A percentile compares a stretch with the other conserved stretches of the same genome.
Conservation (phyloP, 2,113 vertebrate species). For the Trachemys scripta region DNA sequence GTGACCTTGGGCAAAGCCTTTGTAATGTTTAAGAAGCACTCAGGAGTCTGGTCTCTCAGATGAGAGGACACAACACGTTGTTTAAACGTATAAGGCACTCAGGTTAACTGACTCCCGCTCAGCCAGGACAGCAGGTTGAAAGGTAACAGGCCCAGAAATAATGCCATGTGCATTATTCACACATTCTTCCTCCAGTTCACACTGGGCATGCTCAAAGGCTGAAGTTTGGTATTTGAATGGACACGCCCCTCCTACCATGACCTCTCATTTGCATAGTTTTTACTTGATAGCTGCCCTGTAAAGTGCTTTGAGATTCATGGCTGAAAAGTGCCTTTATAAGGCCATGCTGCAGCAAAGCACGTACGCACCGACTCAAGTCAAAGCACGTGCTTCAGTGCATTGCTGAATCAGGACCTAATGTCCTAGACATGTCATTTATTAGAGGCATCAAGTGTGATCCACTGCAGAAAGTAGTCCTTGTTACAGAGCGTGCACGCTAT, state of each 20-base stretch:
- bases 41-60: not conserved
- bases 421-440: not conserved
- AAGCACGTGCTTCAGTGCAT: constrained; percentile 29
- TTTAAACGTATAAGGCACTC: not conserved
- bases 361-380: not conserved
- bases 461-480: constrained; percentile 26
- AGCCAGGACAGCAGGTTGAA: too few relatives aligned
- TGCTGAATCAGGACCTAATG: constrained; percentile 31
- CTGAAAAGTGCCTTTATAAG: not conserved
- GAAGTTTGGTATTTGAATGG: not conserved
- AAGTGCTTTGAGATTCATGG: not conserved
- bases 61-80: not conserved
- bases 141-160: too few relatives aligned
- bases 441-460: not conserved
- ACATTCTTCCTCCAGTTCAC: too few relatives aligned
- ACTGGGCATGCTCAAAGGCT: not conserved
- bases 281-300: fast-evolving
- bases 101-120: not conserved
- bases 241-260: not conserved
- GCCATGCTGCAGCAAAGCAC: constrained; percentile 11
- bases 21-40: not conserved
- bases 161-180: too few relatives aligned
- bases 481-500: not conserved
- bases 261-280: not conserved
- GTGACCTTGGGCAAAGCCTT: not conserved